Evolutionary conservation across 2,888 invertebrate species (phyloP), one percentile per base, ranked within the genome.

Genomic region (Artemia sinica): DNA sequence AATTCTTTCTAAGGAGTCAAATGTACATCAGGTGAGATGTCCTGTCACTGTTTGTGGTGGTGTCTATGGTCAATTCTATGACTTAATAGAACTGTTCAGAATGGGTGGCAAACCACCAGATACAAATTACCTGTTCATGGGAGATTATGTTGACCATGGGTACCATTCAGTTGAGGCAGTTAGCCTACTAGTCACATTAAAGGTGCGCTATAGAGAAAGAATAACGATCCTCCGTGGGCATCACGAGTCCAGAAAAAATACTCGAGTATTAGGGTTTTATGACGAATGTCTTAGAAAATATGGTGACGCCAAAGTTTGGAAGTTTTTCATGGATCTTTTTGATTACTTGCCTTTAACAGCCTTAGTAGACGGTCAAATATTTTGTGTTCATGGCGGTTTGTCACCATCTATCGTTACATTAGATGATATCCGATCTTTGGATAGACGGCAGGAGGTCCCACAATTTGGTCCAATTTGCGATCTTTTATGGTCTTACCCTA

Each of bases 401-500:
- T 96, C 96, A 77, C 98, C 98, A 71, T 96, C 95, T 72, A 97
- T 99, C 78, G 97, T 98, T 81, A 95, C 97, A 69, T 83, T 99
- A 80, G 98, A 99, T 82, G 97, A 98, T 82, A 98, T 98, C 80
- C 85, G 96, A 75, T 73, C 97, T 71, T 82, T 98, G 77, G 97
- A 98, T 81, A 91, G 98, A 79, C 85, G 98, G 77, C 91, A 91
- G 80, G 91, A 92, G 82, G 92, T 92, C 75, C 92, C 92, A 72
- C 92, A 92, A n/a, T n/a, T n/a, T n/a, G 98, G 98, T 71, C 98
- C 98, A 74, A 99, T 98, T 98, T 98, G 98, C 81, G 98, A 98
- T 81, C 84, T 98, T 75, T 84, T 98, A 72, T 99, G 98, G 98
- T 97, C 96, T 74, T 98, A 98, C 80, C 98, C 98, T 70, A 98